These are phyloP conservation scores for Pituophis catenifer DNA, from an alignment of 2,113 vertebrate genomes.

Conservation along the genomic window DNA sequence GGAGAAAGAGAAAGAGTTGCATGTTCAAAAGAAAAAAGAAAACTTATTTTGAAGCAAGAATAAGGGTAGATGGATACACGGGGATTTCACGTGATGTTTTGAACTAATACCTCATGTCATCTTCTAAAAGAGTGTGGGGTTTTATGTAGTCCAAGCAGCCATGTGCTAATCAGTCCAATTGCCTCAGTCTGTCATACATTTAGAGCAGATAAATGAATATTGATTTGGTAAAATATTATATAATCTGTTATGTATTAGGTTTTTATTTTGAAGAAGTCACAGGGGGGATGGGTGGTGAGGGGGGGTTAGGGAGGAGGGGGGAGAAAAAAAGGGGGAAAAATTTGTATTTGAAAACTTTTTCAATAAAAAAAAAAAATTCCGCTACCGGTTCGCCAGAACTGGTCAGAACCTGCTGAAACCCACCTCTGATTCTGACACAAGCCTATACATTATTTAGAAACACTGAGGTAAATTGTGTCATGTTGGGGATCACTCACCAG, in stretches of 20 bases:
- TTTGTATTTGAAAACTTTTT: too few relatives aligned
- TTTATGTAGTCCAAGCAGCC: slow-evolving; percentile 28
- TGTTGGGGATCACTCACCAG: neutral
- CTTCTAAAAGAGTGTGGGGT: slow-evolving; percentile 32
- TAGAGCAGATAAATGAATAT: slow-evolving; percentile 54
- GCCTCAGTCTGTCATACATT: slow-evolving; percentile 47
- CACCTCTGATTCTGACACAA: neutral
- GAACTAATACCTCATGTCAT: slow-evolving; percentile 35
- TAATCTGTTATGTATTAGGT: too few relatives aligned
- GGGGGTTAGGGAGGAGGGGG: too few relatives aligned
- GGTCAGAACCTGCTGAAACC: too few relatives aligned
- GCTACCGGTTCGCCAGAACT: too few relatives aligned
- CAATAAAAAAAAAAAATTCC: too few relatives aligned
- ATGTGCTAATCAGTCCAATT: slow-evolving; percentile 40
- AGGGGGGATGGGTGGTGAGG: too few relatives aligned
- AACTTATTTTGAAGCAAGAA: slow-evolving; percentile 50
- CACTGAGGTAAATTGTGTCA: too few relatives aligned
- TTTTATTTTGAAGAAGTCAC: too few relatives aligned
- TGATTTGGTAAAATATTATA: too few relatives aligned
- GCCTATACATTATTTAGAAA: neutral
- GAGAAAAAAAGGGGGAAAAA: too few relatives aligned
- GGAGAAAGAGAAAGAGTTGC: too few relatives aligned
- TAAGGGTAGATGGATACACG: slow-evolving; percentile 27
- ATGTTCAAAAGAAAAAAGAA: neutral
- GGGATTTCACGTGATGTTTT: slow-evolving; percentile 28